Evolutionary conservation across 2,113 vertebrate genomes (phyloP).

Genomic region (Gracilinanus agilis): DNA sequence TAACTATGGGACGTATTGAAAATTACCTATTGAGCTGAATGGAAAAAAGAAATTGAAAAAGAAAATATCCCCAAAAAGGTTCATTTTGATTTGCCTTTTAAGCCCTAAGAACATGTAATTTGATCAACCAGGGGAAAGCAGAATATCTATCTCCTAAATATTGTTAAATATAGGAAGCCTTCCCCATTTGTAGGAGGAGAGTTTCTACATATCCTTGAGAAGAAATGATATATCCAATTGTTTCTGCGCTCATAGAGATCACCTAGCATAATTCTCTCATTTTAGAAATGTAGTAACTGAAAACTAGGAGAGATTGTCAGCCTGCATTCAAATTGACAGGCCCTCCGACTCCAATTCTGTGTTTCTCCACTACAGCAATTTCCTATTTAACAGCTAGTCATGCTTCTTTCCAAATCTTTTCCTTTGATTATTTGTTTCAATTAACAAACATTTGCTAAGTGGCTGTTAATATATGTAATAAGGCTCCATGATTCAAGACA

Average conservation of each 20-base stretch:
- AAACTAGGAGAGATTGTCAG: neutral
- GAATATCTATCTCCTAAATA: conserved; percentile 1
- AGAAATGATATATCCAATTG: neutral
- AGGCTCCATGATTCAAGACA: neutral
- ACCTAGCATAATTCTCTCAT: neutral
- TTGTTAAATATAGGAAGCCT: neutral
- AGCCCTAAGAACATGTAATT: neutral
- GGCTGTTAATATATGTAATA: neutral
- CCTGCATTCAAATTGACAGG: neutral
- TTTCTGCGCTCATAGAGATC: neutral
- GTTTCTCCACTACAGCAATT: neutral
- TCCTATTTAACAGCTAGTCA: neutral
- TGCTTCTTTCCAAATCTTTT: neutral
- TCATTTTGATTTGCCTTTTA: neutral
- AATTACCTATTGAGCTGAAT: neutral
- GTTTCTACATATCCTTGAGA: neutral
- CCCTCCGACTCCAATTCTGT: neutral
- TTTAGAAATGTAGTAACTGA: neutral
- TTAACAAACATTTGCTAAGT: neutral
- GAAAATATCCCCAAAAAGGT: conserved; percentile 13
- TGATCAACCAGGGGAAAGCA: neutral
- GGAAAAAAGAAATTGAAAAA: conserved; percentile 44
- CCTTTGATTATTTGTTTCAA: neutral
- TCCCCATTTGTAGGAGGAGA: neutral
- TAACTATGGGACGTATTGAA: conserved; percentile 19